A percentile compares a stretch with the other conserved stretches of the same genome.
Evolutionary conservation across 2,797 vertebrate species (phyloP).

Genomic region (Pygocentrus nattereri): DNA sequence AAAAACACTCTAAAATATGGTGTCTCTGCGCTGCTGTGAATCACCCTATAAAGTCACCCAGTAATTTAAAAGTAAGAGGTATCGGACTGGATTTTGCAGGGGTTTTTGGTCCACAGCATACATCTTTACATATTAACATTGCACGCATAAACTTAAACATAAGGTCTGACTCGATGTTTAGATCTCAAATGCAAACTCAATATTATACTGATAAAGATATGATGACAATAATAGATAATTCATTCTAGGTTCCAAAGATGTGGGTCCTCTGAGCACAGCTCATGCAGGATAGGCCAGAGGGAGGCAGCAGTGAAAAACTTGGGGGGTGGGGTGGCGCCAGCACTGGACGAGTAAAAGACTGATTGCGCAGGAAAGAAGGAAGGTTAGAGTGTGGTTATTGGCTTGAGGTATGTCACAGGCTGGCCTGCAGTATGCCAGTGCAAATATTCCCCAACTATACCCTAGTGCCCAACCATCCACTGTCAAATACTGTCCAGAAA

Average conservation of each 20-base stretch:
- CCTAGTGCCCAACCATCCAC: constrained; percentile 7
- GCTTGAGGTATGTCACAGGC: constrained; percentile 53
- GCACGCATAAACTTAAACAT: too few relatives aligned
- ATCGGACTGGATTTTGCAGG: too few relatives aligned
- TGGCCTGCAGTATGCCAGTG: constrained; percentile 61
- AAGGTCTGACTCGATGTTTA: too few relatives aligned
- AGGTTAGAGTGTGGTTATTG: constrained; percentile 53
- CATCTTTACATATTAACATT: too few relatives aligned
- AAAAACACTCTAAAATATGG: too few relatives aligned
- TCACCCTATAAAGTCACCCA: too few relatives aligned
- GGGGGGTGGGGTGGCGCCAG: constrained; percentile 19
- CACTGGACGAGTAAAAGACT: constrained; percentile 26
- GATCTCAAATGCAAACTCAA: too few relatives aligned
- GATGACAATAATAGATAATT: too few relatives aligned
- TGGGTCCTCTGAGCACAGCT: not conserved
- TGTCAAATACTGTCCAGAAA: constrained; percentile 33
- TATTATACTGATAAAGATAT: too few relatives aligned
- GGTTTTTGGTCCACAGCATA: too few relatives aligned
- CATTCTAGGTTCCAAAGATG: not conserved
- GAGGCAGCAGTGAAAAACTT: not conserved
- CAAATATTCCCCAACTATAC: constrained; percentile 59
- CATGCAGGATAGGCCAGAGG: not conserved
- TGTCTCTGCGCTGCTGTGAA: too few relatives aligned
- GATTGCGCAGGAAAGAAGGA: constrained; percentile 16
- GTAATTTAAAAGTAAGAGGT: too few relatives aligned